Conservation (phyloP, 1,140 invertebrate species). For the Anthonomus grandis region DNA sequence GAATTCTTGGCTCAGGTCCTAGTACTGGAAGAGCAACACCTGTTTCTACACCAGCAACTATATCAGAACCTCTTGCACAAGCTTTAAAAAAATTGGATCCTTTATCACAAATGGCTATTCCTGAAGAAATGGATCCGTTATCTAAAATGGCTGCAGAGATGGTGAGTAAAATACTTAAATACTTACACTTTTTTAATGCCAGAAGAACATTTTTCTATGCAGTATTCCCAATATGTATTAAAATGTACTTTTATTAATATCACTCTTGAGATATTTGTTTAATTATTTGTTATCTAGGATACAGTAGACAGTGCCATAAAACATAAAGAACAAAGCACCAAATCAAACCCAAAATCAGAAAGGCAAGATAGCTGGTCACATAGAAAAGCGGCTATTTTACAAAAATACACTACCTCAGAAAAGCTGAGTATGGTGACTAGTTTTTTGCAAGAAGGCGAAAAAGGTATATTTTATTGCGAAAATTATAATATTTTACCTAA, state of each 20-base stretch:
- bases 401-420: constrained; percentile 87
- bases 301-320: constrained; percentile 13
- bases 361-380: constrained; percentile 65
- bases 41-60: constrained; percentile 48
- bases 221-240: not conserved
- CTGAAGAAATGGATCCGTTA: constrained; percentile 62
- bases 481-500: too few relatives aligned
- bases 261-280: not conserved
- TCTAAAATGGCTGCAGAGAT: constrained; percentile 62
- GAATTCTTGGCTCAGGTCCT: constrained; percentile 50
- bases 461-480: too few relatives aligned
- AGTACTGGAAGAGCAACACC: constrained; percentile 54
- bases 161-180: constrained; percentile 44
- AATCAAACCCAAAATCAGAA: constrained; percentile 25
- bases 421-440: constrained; percentile 87
- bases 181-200: not conserved
- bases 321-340: constrained; percentile 2
- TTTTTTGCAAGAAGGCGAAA: constrained; percentile 76
- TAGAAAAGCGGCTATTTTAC: constrained; percentile 70
- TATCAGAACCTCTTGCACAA: constrained; percentile 57
- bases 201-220: not conserved
- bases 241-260: not conserved
- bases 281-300: constrained; percentile 22
- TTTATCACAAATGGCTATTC: constrained; percentile 63
- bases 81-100: constrained; percentile 72